Evolutionary conservation across 2,888 invertebrate genomes (phyloP).

Genomic region (Ophioninae sp.): DNA sequence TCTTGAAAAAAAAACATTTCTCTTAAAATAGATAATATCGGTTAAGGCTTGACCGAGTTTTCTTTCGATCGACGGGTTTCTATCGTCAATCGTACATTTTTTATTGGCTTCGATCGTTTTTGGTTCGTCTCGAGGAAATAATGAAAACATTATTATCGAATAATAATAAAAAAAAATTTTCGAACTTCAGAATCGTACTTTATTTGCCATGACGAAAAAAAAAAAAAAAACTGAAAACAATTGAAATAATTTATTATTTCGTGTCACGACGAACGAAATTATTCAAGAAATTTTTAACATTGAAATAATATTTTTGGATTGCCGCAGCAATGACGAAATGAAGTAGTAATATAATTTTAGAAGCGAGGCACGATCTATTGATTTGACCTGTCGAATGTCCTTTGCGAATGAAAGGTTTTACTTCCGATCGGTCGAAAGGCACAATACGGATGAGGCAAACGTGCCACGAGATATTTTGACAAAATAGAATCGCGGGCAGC

Average conservation of each 20-base stretch:
- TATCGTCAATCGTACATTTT: too few relatives aligned
- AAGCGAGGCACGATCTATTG: background rate
- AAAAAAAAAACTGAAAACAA: background rate
- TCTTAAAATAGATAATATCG: background rate
- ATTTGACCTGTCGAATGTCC: background rate
- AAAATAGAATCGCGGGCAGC: too few relatives aligned
- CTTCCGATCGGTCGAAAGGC: slow-evolving; percentile 71
- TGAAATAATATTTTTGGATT: background rate
- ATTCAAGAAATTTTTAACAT: background rate
- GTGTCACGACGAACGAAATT: background rate
- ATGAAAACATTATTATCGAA: too few relatives aligned
- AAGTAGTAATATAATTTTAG: background rate
- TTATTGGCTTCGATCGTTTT: too few relatives aligned
- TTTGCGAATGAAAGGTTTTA: slow-evolving; percentile 1
- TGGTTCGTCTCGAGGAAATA: too few relatives aligned
- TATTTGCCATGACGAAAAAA: background rate
- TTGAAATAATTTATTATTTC: background rate
- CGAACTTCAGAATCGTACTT: background rate
- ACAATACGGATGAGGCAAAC: slow-evolving; percentile 69
- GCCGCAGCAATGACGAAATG: background rate
- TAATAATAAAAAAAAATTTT: too few relatives aligned
- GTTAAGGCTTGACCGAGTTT: background rate
- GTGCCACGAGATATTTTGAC: slow-evolving; percentile 20
- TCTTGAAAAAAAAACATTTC: background rate
- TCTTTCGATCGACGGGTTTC: too few relatives aligned